Percentiles rank a stretch among this genome's conserved stretches.
Evolutionary conservation across 2,888 invertebrate species (phyloP).

Genomic region (Schizaphis graminum): DNA sequence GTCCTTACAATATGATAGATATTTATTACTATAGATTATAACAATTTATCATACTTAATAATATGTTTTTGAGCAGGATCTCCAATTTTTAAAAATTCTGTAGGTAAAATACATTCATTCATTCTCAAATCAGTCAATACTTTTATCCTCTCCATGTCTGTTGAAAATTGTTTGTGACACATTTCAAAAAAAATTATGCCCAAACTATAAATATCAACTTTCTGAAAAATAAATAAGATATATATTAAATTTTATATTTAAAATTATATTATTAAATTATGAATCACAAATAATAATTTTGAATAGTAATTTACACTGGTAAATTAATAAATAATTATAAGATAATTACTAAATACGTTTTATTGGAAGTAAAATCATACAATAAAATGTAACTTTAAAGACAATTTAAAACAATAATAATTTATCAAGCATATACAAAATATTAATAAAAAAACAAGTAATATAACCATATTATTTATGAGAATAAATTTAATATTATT

Average conservation of each 20-base stretch:
- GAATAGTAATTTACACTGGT: not conserved
- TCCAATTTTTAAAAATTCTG: conserved; percentile 75
- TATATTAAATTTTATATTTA: too few species aligned
- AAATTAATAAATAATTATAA: not conserved
- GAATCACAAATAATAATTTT: not conserved
- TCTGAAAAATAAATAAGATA: conserved; percentile 72
- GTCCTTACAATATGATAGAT: not conserved
- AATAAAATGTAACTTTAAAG: not conserved
- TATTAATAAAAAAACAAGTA: not conserved
- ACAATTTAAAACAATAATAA: not conserved
- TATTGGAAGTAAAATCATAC: not conserved
- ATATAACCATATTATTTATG: not conserved
- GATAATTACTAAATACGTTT: not conserved
- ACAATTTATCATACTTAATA: conserved; percentile 56
- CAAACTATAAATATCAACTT: conserved; percentile 80
- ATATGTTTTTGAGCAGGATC: conserved; percentile 73
- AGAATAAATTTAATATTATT: conserved; percentile 4
- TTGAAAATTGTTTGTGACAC: conserved; percentile 87
- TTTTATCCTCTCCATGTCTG: conserved; percentile 90
- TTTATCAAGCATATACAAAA: not conserved
- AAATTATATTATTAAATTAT: not conserved
- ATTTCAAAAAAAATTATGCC: conserved; percentile 97
- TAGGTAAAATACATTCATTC: conserved; percentile 80
- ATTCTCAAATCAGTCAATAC: conserved; percentile 82
- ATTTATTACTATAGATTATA: conserved; percentile 52